A percentile compares a stretch with the other conserved stretches of the same genome.
phyloP scores from a whole-genome alignment of 2,888 invertebrate genomes.

The Drosophila koepferae region DNA sequence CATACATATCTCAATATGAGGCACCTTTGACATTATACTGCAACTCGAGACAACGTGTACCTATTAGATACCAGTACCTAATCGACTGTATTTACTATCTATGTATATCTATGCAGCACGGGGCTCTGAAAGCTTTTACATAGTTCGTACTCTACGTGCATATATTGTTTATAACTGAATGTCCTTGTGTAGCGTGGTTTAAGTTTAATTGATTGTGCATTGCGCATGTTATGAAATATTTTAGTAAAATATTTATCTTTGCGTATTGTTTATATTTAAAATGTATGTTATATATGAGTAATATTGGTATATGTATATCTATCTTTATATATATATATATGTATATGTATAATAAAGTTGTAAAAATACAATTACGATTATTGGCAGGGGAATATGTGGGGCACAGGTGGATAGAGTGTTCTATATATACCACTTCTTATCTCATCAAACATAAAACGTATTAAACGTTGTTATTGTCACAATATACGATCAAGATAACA shows the following conservation, averaged over 20 bases:
- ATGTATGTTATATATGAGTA: constrained; percentile 46
- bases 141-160: constrained; percentile 47
- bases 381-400: constrained; percentile 3
- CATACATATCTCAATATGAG: constrained; percentile 60
- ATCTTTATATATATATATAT: constrained; percentile 19
- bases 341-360: constrained; percentile 59
- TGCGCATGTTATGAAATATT: constrained; percentile 58
- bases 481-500: constrained; percentile 12
- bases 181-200: constrained; percentile 57
- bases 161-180: constrained; percentile 56
- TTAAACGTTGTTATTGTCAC: constrained; percentile 12
- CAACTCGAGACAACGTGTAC: constrained; percentile 56
- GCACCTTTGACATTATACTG: constrained; percentile 47
- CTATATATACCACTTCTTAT: constrained; percentile 31
- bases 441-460: constrained; percentile 28
- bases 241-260: constrained; percentile 65
- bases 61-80: constrained; percentile 73
- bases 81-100: constrained; percentile 44
- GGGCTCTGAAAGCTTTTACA: constrained; percentile 47
- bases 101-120: constrained; percentile 16
- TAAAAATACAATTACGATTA: constrained; percentile 42
- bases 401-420: constrained; percentile 2
- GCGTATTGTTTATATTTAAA: constrained; percentile 47
- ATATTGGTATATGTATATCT: constrained; percentile 34
- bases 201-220: constrained; percentile 56